phyloP scores from a whole-genome alignment of 2,888 invertebrate genomes.

The Fragum sueziense region DNA sequence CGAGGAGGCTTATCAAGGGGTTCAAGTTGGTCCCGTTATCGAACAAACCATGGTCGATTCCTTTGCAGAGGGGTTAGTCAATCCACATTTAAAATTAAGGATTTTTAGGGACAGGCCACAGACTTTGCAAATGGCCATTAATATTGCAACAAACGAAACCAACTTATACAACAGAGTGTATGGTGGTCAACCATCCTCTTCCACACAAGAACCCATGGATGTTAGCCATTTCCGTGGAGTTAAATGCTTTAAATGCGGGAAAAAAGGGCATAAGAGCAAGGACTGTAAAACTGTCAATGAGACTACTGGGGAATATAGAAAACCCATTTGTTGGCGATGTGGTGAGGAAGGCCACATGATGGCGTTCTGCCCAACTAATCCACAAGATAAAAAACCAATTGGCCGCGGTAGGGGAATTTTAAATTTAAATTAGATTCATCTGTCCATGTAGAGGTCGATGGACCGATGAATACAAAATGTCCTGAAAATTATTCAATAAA shows the following conservation, averaged over 20 bases:
- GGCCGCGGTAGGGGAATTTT: background rate
- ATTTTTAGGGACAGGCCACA: slow-evolving; percentile 23
- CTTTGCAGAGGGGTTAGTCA: slow-evolving; percentile 19
- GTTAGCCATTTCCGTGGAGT: background rate
- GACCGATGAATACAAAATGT: background rate
- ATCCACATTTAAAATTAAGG: slow-evolving; percentile 13
- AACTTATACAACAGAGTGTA: slow-evolving; percentile 23
- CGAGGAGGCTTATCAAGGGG: slow-evolving; percentile 14
- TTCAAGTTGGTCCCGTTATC: background rate
- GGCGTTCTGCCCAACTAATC: background rate
- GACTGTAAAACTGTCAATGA: slow-evolving; percentile 16
- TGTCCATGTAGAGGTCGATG: slow-evolving; percentile 22
- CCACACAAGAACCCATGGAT: background rate
- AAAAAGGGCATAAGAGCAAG: slow-evolving; percentile 10
- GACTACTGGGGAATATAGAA: background rate
- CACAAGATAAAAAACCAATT: background rate
- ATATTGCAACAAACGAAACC: slow-evolving; percentile 14
- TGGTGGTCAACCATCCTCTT: background rate
- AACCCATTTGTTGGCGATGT: background rate
- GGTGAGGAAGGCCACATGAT: slow-evolving; percentile 2
- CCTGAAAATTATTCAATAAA: slow-evolving; percentile 4
- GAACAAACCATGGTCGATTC: slow-evolving; percentile 28
- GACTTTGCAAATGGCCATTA: slow-evolving; percentile 23
- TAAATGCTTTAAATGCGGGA: background rate
- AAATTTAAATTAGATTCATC: slow-evolving; percentile 23